phyloP scores from a whole-genome alignment of 2,888 invertebrate species.

The Drosophila picticornis region DNA sequence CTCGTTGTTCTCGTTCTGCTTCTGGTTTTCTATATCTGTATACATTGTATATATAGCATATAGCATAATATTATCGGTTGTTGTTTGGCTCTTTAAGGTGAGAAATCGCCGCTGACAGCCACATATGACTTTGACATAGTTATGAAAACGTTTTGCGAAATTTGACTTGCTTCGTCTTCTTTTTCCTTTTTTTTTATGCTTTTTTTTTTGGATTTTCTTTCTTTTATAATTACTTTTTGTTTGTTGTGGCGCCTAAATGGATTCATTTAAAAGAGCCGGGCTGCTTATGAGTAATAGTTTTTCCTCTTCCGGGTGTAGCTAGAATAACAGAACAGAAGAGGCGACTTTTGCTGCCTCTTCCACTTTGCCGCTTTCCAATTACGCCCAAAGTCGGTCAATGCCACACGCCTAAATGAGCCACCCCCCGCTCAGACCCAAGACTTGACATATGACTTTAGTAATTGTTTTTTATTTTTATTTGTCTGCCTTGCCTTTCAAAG shows the following conservation, averaged over 20 bases:
- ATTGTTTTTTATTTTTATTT: neutral
- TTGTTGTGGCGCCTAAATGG: slow-evolving; percentile 39
- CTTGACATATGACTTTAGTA: slow-evolving; percentile 47
- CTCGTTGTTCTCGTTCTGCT: slow-evolving; percentile 9
- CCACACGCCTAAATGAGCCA: slow-evolving; percentile 49
- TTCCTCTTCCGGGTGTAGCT: slow-evolving; percentile 14
- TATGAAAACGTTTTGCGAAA: slow-evolving; percentile 38
- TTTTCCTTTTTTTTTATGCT: slow-evolving; percentile 6
- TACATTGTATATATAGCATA: neutral
- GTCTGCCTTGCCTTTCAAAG: slow-evolving; percentile 32
- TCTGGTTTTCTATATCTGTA: slow-evolving; percentile 7
- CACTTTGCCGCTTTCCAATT: slow-evolving; percentile 38
- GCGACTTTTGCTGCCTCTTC: slow-evolving; percentile 4
- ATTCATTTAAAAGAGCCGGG: neutral
- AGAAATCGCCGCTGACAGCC: slow-evolving; percentile 19
- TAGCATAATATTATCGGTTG: neutral
- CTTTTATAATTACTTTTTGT: slow-evolving; percentile 21
- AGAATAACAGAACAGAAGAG: neutral
- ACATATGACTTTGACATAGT: slow-evolving; percentile 71
- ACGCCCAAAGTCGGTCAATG: slow-evolving; percentile 67
- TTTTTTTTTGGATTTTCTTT: slow-evolving; percentile 6
- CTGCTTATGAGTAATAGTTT: slow-evolving; percentile 1
- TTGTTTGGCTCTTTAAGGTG: slow-evolving; percentile 30
- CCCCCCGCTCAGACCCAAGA: neutral
- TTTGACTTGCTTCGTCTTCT: slow-evolving; percentile 23